phyloP scores from a whole-genome alignment of 2,888 invertebrate species.

The Rhodophaea formosa region DNA sequence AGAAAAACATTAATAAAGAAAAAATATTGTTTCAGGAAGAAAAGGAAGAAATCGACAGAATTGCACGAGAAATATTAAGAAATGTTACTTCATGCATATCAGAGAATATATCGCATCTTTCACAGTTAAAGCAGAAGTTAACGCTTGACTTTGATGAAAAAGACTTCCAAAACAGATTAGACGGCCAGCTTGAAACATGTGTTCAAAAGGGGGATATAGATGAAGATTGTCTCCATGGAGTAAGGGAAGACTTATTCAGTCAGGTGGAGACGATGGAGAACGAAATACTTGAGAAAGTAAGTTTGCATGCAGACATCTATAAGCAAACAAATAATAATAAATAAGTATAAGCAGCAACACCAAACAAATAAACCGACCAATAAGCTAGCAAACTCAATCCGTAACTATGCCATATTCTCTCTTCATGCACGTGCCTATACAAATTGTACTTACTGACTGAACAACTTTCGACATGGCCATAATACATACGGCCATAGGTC shows the following conservation, averaged over 20 bases:
- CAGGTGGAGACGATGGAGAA: slow-evolving; percentile 37
- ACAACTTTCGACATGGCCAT: too few species aligned
- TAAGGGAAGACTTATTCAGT: slow-evolving; percentile 37
- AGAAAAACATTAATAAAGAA: too few species aligned
- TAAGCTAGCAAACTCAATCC: too few species aligned
- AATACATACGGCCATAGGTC: too few species aligned
- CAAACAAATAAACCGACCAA: too few species aligned
- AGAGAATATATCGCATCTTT: slow-evolving; percentile 32
- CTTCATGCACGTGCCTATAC: too few species aligned
- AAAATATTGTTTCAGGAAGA: slow-evolving; percentile 38
- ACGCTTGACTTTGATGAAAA: slow-evolving; percentile 34
- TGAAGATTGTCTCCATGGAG: slow-evolving; percentile 41
- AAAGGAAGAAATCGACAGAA: slow-evolving; percentile 34
- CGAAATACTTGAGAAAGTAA: slow-evolving; percentile 41
- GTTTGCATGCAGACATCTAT: slow-evolving; percentile 25
- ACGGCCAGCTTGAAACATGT: slow-evolving; percentile 40
- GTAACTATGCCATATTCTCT: too few species aligned
- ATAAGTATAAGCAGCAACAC: too few species aligned
- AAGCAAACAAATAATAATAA: not conserved
- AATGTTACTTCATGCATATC: slow-evolving; percentile 41
- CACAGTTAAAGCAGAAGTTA: slow-evolving; percentile 26
- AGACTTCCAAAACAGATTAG: slow-evolving; percentile 35
- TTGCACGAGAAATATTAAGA: slow-evolving; percentile 35
- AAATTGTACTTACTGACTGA: too few species aligned
- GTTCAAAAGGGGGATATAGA: slow-evolving; percentile 29